Evolutionary conservation across 2,797 vertebrate genomes (phyloP).

Genomic region (Sternotherus odoratus): DNA sequence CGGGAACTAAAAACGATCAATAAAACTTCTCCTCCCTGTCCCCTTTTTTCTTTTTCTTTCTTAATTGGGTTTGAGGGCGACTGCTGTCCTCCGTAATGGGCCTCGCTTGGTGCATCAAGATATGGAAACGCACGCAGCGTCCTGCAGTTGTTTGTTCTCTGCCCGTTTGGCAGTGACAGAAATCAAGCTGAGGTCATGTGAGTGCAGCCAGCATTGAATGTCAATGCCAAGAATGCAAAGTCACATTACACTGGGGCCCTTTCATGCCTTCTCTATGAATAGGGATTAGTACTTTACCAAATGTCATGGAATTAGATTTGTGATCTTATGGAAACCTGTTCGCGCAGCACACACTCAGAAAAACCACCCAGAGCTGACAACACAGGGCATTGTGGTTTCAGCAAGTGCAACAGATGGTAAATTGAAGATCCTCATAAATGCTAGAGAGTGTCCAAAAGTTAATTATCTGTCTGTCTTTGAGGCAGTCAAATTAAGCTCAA

Average conservation of each 20-base stretch:
- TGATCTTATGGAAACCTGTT: not conserved
- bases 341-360: not conserved
- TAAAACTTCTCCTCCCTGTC: not conserved
- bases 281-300: not conserved
- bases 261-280: conserved; percentile 20
- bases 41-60: not conserved
- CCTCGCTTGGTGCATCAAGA: not conserved
- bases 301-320: not conserved
- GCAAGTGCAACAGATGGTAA: not conserved
- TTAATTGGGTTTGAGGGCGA: conserved; percentile 10
- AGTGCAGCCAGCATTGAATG: not conserved
- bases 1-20: not conserved
- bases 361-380: not conserved
- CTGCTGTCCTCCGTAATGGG: conserved; percentile 12
- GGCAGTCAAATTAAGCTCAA: not conserved
- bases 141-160: conserved; percentile 27
- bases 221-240: not conserved
- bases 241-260: not conserved
- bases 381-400: not conserved
- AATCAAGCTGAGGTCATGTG: conserved; percentile 30
- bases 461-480: not conserved
- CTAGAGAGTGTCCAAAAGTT: not conserved
- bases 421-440: not conserved
- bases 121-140: not conserved
- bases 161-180: not conserved